Percentiles rank a stretch among this genome's conserved stretches.
Evolutionary conservation across 2,797 vertebrate species (phyloP).

Genomic region (Acropternis orthonyx): DNA sequence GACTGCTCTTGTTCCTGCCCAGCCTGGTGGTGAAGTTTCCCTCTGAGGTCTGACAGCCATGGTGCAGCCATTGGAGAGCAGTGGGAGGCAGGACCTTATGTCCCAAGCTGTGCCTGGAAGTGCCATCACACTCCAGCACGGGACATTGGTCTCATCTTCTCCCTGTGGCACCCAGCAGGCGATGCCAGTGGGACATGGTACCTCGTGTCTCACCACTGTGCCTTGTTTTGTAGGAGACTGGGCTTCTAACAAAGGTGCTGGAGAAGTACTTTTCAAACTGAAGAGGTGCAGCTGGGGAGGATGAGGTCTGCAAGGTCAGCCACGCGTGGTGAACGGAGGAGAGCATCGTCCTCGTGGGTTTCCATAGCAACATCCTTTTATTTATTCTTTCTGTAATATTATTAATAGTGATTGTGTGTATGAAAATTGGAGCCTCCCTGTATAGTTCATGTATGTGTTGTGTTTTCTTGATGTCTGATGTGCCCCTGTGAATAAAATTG

Average conservation of each 20-base stretch:
- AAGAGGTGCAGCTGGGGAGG: neutral
- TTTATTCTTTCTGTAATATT: slow-evolving; percentile 23
- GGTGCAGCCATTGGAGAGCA: neutral
- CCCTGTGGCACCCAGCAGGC: rapidly evolving
- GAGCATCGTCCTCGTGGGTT: neutral
- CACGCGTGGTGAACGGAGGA: rapidly evolving
- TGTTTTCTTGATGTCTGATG: neutral
- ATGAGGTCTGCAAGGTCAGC: neutral
- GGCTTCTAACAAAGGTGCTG: slow-evolving; percentile 55
- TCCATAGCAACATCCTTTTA: slow-evolving; percentile 9
- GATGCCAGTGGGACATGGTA: neutral
- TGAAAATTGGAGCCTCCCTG: neutral
- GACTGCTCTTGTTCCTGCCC: neutral
- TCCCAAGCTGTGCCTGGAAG: neutral
- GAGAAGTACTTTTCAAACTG: slow-evolving; percentile 61
- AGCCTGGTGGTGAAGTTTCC: neutral
- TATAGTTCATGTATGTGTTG: neutral
- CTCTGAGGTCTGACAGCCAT: neutral
- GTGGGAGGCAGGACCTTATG: neutral
- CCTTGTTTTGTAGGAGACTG: slow-evolving; percentile 45
- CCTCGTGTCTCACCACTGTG: rapidly evolving
- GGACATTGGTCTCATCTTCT: neutral
- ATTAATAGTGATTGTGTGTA: neutral
- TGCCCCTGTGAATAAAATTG: slow-evolving; percentile 33
- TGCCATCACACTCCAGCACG: neutral